Evolutionary conservation across 2,797 vertebrate species (phyloP).

Genomic region (Erithacus rubecula): DNA sequence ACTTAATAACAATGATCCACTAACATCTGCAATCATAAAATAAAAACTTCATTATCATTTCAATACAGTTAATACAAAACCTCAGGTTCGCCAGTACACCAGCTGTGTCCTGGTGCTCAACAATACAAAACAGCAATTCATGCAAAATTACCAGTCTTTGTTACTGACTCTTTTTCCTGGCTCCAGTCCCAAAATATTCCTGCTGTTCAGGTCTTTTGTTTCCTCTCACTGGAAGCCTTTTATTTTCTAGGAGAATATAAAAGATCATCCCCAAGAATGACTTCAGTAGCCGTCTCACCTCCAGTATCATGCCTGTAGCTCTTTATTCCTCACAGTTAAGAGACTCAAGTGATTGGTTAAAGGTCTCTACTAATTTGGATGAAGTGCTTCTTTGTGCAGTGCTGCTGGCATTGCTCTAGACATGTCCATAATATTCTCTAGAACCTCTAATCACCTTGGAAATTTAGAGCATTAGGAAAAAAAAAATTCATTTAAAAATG

Average conservation of each 20-base stretch:
- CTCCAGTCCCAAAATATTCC: constrained; percentile 70
- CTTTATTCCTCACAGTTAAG: not conserved
- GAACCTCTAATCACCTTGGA: not conserved
- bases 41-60: constrained; percentile 78
- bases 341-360: not conserved
- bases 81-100: constrained; percentile 72
- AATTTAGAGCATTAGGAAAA: not conserved
- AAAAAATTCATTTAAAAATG: not conserved
- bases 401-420: not conserved
- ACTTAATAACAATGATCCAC: constrained; percentile 77
- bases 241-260: constrained; percentile 56
- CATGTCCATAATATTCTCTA: not conserved
- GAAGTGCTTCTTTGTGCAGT: not conserved
- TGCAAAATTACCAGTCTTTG: constrained; percentile 75
- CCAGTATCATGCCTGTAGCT: not conserved
- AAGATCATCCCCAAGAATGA: constrained; percentile 37
- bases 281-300: constrained; percentile 40
- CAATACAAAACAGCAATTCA: constrained; percentile 77
- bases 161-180: constrained; percentile 74
- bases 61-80: constrained; percentile 73
- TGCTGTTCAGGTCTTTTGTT: constrained; percentile 77
- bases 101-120: constrained; percentile 73
- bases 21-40: constrained; percentile 77
- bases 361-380: not conserved
- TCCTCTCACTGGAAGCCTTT: constrained; percentile 52